These are phyloP conservation scores for Emberiza fucata DNA, from an alignment of 2,113 vertebrate genomes.

Conservation along the genomic window DNA sequence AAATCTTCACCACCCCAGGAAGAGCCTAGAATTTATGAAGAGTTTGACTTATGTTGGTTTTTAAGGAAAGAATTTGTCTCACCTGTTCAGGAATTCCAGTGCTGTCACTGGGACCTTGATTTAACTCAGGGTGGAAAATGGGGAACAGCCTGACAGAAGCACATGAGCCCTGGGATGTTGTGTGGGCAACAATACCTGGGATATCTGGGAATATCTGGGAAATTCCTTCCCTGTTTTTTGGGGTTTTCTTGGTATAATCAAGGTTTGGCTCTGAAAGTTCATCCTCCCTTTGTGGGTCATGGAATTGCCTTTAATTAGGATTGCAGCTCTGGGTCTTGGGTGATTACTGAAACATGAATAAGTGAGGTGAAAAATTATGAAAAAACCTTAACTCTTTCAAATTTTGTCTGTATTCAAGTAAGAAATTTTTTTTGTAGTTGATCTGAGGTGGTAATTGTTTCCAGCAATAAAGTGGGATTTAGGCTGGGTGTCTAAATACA, in stretches of 20 bases:
- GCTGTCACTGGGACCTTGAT: background rate
- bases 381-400: background rate
- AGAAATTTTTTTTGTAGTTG: background rate
- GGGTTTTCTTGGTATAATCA: fast-evolving
- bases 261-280: background rate
- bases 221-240: background rate
- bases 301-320: background rate
- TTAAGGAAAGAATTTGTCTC: background rate
- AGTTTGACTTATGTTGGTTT: background rate
- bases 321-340: background rate
- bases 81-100: background rate
- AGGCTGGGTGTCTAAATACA: background rate
- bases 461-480: background rate
- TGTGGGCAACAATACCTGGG: background rate
- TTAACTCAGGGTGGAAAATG: background rate
- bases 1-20: background rate
- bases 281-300: background rate
- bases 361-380: background rate
- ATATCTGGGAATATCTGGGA: background rate
- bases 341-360: background rate
- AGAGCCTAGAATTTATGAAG: background rate
- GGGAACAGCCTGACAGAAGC: background rate
- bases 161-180: background rate
- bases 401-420: background rate
- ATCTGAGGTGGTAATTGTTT: background rate